phyloP scores from a whole-genome alignment of 1,140 invertebrate species.

The Octopus bimaculoides region DNA sequence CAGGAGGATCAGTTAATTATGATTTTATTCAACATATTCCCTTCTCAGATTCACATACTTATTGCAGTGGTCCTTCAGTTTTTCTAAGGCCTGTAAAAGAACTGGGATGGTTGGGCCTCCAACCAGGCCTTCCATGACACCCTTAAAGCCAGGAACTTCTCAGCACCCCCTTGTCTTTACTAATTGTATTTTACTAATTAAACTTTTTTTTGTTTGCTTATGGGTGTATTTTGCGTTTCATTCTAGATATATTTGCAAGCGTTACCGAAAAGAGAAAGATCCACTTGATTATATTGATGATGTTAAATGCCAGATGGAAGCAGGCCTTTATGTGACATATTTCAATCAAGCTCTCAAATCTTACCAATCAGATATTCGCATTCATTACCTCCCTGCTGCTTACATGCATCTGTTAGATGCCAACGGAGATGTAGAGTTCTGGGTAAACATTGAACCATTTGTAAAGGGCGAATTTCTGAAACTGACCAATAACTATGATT shows the following conservation, averaged over 20 bases:
- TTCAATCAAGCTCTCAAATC: conserved; percentile 25
- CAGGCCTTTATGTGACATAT: conserved; percentile 24
- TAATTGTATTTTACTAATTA: no score
- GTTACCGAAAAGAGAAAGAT: conserved; percentile 22
- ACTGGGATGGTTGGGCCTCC: no score
- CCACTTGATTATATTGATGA: conserved; percentile 24
- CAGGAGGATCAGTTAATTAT: no score
- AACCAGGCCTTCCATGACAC: no score
- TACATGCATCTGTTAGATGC: conserved; percentile 20
- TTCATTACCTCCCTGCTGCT: conserved; percentile 23
- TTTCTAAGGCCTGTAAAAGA: no score
- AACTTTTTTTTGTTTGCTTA: not conserved
- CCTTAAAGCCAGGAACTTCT: no score
- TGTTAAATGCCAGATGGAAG: conserved; percentile 25
- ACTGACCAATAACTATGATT: conserved; percentile 27
- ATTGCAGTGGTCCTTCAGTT: no score
- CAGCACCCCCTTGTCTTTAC: no score
- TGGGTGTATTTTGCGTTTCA: conserved; percentile 2
- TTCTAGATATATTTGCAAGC: conserved; percentile 28
- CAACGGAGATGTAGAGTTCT: conserved; percentile 20
- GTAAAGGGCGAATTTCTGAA: conserved; percentile 28
- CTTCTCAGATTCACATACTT: no score
- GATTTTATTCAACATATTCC: no score
- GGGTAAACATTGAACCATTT: conserved; percentile 29
- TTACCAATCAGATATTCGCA: conserved; percentile 20